Conservation (phyloP, 2,888 invertebrate genomes). For the Acanthopleura granulata region DNA sequence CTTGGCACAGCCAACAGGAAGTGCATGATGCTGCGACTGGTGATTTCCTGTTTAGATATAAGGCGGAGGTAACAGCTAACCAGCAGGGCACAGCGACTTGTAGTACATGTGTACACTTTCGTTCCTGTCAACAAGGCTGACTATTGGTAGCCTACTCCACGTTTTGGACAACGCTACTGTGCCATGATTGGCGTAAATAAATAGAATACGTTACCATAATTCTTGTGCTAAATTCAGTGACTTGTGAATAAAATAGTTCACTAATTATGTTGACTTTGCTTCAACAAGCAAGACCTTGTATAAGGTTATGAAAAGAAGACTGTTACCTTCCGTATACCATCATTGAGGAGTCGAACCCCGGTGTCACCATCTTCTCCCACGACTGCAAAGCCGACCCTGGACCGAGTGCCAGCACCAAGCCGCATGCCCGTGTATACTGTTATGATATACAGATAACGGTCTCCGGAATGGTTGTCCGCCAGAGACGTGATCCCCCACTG, state of each 20-base stretch:
- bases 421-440: conserved; percentile 68
- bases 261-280: no score
- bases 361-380: conserved; percentile 64
- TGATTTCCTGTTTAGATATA: no score
- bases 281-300: neutral
- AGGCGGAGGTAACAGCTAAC: no score
- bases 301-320: neutral
- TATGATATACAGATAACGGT: conserved; percentile 68
- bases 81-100: no score
- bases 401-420: conserved; percentile 56
- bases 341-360: conserved; percentile 57
- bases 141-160: no score
- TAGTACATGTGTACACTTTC: no score
- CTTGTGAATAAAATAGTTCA: no score
- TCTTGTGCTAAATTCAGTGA: no score
- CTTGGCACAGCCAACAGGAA: conserved; percentile 56
- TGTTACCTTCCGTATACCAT: conserved; percentile 62
- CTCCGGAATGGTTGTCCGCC: conserved; percentile 67
- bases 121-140: no score
- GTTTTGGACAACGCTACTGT: no score
- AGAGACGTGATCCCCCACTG: conserved; percentile 68
- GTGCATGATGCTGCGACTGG: conserved; percentile 55
- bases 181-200: no score
- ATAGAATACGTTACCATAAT: no score
- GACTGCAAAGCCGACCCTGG: conserved; percentile 59